Base-by-base conservation (phyloP, 1,140 invertebrate species). In the Thaumatotibia leucotreta region DNA sequence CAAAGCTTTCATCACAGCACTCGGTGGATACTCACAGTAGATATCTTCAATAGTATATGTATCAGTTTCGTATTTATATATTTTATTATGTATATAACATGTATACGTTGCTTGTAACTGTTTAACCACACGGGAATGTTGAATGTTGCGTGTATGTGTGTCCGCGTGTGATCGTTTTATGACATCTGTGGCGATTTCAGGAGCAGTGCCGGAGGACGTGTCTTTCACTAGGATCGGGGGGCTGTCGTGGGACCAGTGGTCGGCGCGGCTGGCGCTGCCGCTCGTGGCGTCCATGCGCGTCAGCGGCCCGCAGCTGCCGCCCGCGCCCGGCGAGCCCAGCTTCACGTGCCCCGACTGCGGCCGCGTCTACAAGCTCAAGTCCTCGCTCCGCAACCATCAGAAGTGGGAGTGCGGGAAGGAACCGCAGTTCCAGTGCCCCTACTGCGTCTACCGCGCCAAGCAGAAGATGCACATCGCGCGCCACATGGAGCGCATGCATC, bases 351-450 rank as follows among this genome's bases (percentile, higher is more conserved):
- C 94, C 11, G 94, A 95, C 72, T 97, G 96, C 86, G 96, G 95
- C 54, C 93, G 96, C 49, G 93, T 95, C 54, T 97, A 97, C 89
- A 97, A 97, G 83, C 92, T 97, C 52, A 96, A 96, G 88, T 96
- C 95, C 67, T 96, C 95, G 75, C 91, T 97, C 79, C 92, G 96
- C 22, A 97, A 96, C 82, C 96, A 97, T 82, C 95, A 96, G 89
- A 96, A 97, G 84, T 97, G 96, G 96, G 96, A 97, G 83, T 97
- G 96, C 85, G 95, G 95, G 71, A 96, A 96, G 86, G 95, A 96
- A 84, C 95, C 95, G 0, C 95, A 96, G 82, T 96, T 96, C 82
- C 94, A 95, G 75, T 96, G 96, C 86, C 95, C 95, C 4, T 95
- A 95, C 86, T 96, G 96, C 85, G 94, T 96, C 8, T 96, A 96